A percentile compares a stretch with the other conserved stretches of the same genome.
These are phyloP conservation scores for Petrolisthes cinctipes DNA, from an alignment of 2,888 invertebrate species.

Conservation along the genomic window DNA sequence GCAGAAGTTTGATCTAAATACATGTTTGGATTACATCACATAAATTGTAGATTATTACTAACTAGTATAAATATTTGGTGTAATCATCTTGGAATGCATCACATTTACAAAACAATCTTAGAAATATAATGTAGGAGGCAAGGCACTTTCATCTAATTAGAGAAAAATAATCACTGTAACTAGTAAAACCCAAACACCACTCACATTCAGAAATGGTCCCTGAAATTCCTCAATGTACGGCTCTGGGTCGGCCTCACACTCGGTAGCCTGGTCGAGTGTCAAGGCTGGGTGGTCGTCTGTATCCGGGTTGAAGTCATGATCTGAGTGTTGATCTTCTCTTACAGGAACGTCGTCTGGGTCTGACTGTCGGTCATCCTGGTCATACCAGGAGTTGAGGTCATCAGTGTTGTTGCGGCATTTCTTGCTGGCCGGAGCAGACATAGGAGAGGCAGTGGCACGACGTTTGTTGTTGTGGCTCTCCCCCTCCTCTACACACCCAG, in stretches of 20 bases:
- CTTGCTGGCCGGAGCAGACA: background rate
- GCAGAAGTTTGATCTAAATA: too few relatives aligned
- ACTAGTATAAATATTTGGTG: too few relatives aligned
- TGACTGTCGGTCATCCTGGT: background rate
- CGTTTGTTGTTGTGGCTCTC: background rate
- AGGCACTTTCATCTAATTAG: too few relatives aligned
- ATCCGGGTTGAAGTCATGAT: background rate
- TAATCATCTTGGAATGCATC: too few relatives aligned
- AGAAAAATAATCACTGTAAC: too few relatives aligned
- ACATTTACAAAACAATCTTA: too few relatives aligned
- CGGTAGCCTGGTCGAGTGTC: background rate
- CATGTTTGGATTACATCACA: too few relatives aligned
- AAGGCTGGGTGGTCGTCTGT: background rate
- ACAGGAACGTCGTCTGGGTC: background rate
- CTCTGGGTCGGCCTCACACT: slow-evolving; percentile 9
- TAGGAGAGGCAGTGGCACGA: background rate
- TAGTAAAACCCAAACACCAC: background rate
- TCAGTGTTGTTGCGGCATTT: background rate
- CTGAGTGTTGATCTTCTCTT: background rate
- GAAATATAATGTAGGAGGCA: too few relatives aligned
- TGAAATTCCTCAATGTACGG: slow-evolving; percentile 34
- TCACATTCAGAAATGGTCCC: slow-evolving; percentile 52
- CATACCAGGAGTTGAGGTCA: background rate
- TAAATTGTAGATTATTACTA: too few relatives aligned
- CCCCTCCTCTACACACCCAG: background rate